Evolutionary conservation across 2,113 vertebrate genomes (phyloP).

Genomic region (Isichthys henryi): DNA sequence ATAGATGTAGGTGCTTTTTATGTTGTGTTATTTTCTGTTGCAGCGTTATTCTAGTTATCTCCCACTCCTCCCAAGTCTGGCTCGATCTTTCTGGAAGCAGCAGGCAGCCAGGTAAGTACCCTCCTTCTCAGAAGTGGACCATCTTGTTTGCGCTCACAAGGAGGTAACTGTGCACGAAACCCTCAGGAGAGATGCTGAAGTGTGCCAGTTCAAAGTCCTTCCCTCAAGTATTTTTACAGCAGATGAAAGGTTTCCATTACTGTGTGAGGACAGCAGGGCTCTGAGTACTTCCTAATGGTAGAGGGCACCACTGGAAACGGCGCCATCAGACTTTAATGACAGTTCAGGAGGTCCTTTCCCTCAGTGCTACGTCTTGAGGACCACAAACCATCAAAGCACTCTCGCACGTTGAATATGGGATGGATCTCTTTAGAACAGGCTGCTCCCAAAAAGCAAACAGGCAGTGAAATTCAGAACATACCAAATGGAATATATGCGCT

Average conservation of each 20-base stretch:
- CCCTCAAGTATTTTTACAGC: conserved; percentile 47
- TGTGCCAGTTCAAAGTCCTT: conserved; percentile 54
- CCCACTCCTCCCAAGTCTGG: conserved; percentile 15
- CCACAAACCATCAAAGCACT: not conserved
- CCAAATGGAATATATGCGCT: not conserved
- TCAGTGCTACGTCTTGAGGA: not conserved
- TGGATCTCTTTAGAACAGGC: not conserved
- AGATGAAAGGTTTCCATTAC: conserved; percentile 62
- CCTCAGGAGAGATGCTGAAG: conserved; percentile 24
- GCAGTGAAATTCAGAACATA: not conserved
- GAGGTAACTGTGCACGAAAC: conserved; percentile 36
- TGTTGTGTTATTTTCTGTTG: not conserved
- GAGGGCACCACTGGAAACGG: conserved; percentile 7
- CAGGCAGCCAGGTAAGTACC: conserved; percentile 17
- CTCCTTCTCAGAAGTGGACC: conserved; percentile 29
- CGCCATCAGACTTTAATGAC: not conserved
- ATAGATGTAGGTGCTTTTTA: not conserved
- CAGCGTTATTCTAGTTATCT: not conserved
- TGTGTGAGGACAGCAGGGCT: conserved; percentile 40
- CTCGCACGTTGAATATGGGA: not conserved
- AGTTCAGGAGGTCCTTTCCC: not conserved
- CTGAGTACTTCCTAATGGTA: conserved; percentile 44
- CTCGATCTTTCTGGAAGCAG: conserved; percentile 25
- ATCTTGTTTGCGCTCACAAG: conserved; percentile 33
- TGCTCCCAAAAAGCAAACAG: not conserved